Base-by-base conservation (phyloP, 2,888 invertebrate species). In the Lathronympha strigana region DNA sequence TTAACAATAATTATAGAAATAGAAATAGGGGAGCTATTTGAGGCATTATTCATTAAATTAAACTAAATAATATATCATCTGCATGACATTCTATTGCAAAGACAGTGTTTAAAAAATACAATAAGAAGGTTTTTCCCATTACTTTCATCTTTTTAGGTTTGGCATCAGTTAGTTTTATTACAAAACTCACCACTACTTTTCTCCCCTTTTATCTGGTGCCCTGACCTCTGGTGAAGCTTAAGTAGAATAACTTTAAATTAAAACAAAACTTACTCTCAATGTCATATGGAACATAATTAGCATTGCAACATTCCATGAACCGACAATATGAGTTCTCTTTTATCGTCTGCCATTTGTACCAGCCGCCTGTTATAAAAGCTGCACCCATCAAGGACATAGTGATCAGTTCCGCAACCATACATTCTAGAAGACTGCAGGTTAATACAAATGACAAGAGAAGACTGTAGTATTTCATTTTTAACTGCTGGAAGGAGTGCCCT, bases 271-370 rank as follows among this genome's bases (percentile, higher is more conserved):
- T 81, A 93, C 93, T 85, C 25, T 72, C 58, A 67, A 93, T 83
- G 79, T 94, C 78, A 19, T 88, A 93, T 19, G 93, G 93, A 67
- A 95, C 87, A 77, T 93, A 88, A 1, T 87, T 76, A 15, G 90
- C 81, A 72, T 88, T 91, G 76, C 95, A 95, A 74, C 95, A 95
- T 81, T 95, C 95, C 17, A 71, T 75, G 19, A 87, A 83, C 33
- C 79, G 85, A 74, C 95, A 95, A 67, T 83, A 62, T 8, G 91
- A 90, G 64, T 89, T 81, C 55, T 89, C 86, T 75, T 88, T 88
- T 64, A 92, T 66, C 2, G 73, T 72, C 69, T 86, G 80, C 88
- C 89, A 91, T 70, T 85, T 86, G 67, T 81, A 86, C 82, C 81
- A 88, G 28, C 87, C 78, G 58, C 88, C 76, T 15, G 84, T 80